Evolutionary conservation across 1,140 invertebrate genomes (phyloP), one percentile per base, ranked within the genome.

Genomic region (Rhyacophila brunnea): DNA sequence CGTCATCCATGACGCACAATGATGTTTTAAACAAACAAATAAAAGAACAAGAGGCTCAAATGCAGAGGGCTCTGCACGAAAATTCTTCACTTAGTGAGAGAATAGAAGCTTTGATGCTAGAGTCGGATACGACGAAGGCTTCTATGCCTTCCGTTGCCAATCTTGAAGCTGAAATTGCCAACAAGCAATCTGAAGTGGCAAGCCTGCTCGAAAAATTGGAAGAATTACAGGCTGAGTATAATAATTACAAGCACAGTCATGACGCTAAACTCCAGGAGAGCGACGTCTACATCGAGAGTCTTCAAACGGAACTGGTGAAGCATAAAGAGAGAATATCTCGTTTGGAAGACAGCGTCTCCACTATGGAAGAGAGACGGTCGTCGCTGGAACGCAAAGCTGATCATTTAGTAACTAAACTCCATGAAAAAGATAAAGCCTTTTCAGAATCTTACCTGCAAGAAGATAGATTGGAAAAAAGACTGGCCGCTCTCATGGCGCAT

Each of bases 201-300:
- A 69, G 72, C 52, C 62, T 78, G 23, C 53, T 68, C 43, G 66
- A 63, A 54, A 68, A 71, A 66, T 49, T 77, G 44, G 72, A 74
- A 56, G 64, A 67, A 50, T 49, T 72, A 9, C 68, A 73, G 38
- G 66, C 71, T 64, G 67, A 67, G 51, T 66, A 73, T 47, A 71
- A 56, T 38, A 72, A 76, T 64, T 62, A 71, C 45, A 70, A 72
- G 54, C 73, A 68, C 70, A 74, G 73, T 2, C 70, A 79, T 70
- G 74, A 86, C 48, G 83, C 83, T 3, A 90, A 89, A 71, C 68
- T 90, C 15, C 84, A 88, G 68, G 86, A 90, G 70, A 72, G 85
- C 46, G 85, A 89, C 65, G 78, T 86, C 7, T 86, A 87, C 61
- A 85, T 89, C 40, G 87, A 90, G 70, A 85, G 81, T 47, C 74